Percentiles rank a stretch among this genome's conserved stretches.
Conservation (phyloP, 1,140 invertebrate genomes). For the Drosophila varians region DNA sequence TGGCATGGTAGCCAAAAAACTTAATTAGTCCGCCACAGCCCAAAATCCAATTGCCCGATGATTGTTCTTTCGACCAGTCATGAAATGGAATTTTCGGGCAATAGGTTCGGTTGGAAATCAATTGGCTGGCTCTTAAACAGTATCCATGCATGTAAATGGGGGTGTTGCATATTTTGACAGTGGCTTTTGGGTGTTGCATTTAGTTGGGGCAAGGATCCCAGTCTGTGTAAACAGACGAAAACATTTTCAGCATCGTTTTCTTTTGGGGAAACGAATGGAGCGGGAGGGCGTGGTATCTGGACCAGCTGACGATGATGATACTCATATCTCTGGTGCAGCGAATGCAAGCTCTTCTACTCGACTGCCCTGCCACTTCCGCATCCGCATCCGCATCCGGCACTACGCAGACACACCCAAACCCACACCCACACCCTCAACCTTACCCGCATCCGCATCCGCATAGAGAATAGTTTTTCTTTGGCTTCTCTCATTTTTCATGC, state of each 20-base stretch:
- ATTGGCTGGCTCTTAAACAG: conserved; percentile 6
- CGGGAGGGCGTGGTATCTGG: conserved; percentile 2
- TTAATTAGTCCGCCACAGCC: conserved; percentile 46
- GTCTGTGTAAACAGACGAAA: conserved; percentile 56
- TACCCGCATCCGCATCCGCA: conserved; percentile 23
- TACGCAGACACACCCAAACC: conserved; percentile 11
- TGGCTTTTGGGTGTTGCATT: conserved; percentile 75
- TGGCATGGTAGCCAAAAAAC: conserved; percentile 18
- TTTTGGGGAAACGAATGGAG: conserved; percentile 1
- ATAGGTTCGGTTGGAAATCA: conserved; percentile 34
- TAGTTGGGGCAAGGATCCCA: conserved; percentile 26
- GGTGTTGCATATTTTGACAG: conserved; percentile 75
- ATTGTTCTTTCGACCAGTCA: conserved; percentile 18
- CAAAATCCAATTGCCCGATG: conserved; percentile 42
- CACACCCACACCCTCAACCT: conserved; percentile 21
- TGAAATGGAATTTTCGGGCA: conserved; percentile 10
- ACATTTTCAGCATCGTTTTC: conserved; percentile 36
- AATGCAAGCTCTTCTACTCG: conserved; percentile 70
- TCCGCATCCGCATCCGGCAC: conserved; percentile 10
- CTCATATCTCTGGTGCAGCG: conserved; percentile 67
- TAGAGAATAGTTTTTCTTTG: conserved; percentile 62
- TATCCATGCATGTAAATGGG: background rate
- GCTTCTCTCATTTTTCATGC: conserved; percentile 50
- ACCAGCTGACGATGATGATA: conserved; percentile 63
- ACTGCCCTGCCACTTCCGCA: conserved; percentile 53